Conservation (phyloP, 2,113 vertebrate species). For the Gulo gulo region DNA sequence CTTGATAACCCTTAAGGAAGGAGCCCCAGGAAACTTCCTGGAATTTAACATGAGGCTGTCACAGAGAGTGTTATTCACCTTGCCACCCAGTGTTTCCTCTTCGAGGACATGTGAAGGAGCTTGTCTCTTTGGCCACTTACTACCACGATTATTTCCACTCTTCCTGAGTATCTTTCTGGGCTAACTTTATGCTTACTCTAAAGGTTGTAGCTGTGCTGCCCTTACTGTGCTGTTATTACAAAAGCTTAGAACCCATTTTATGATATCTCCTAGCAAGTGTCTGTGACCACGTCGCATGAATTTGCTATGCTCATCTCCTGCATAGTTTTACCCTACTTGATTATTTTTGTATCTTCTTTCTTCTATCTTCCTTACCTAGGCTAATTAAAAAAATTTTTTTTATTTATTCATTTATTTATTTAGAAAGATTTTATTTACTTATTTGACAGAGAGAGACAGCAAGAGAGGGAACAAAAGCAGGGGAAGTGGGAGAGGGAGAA, state of each 20-base stretch:
- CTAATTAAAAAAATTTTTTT: not conserved
- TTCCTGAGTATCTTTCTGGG: not conserved
- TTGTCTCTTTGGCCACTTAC: not conserved
- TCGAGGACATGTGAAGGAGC: not conserved
- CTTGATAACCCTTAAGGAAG: not conserved
- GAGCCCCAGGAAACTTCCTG: not conserved
- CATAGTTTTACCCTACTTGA: not conserved
- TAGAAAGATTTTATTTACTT: too few relatives aligned
- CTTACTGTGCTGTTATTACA: not conserved
- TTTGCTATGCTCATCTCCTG: not conserved
- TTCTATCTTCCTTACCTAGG: not conserved
- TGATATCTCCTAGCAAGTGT: not conserved
- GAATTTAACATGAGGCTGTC: not conserved
- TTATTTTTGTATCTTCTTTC: not conserved
- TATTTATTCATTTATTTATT: too few relatives aligned
- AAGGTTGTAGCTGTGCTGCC: not conserved
- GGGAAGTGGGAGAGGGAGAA: too few relatives aligned
- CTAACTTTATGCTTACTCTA: not conserved
- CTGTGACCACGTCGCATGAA: not conserved
- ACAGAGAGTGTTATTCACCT: not conserved
- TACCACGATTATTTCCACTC: not conserved
- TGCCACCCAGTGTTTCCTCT: not conserved
- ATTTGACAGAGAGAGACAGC: not conserved
- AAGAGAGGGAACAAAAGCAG: too few relatives aligned
- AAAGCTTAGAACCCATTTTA: not conserved